Evolutionary conservation across 2,797 vertebrate genomes (phyloP).

Genomic region (Darevskia mixta): DNA sequence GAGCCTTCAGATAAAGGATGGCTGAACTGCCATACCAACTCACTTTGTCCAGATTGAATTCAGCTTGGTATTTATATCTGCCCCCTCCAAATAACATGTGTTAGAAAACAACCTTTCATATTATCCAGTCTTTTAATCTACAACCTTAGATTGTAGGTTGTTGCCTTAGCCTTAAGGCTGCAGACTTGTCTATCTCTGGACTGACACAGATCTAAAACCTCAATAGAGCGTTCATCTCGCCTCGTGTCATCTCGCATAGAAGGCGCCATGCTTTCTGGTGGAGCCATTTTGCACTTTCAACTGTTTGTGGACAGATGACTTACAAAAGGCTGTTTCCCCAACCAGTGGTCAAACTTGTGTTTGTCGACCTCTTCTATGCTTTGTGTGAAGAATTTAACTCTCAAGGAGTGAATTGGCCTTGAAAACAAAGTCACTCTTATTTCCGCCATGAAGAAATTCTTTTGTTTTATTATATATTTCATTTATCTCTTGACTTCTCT

Average conservation of each 20-base stretch:
- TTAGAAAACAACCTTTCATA: background rate
- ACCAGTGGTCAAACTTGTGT: no score
- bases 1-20: background rate
- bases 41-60: background rate
- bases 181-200: background rate
- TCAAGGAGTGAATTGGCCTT: no score
- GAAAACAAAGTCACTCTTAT: no score
- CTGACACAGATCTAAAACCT: no score
- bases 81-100: background rate
- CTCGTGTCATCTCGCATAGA: background rate
- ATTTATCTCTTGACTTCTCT: no score
- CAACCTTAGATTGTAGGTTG: background rate
- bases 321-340: no score
- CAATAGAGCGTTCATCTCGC: background rate
- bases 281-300: background rate
- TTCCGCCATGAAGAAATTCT: no score
- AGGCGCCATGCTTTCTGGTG: background rate
- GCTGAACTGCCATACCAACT: background rate
- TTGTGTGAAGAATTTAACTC: no score
- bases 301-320: background rate
- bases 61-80: background rate
- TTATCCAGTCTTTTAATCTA: background rate
- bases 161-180: background rate
- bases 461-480: no score
- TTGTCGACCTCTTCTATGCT: no score